These are phyloP conservation scores for Schrankia costaestrigalis DNA, from an alignment of 2,888 invertebrate species.

Conservation along the genomic window DNA sequence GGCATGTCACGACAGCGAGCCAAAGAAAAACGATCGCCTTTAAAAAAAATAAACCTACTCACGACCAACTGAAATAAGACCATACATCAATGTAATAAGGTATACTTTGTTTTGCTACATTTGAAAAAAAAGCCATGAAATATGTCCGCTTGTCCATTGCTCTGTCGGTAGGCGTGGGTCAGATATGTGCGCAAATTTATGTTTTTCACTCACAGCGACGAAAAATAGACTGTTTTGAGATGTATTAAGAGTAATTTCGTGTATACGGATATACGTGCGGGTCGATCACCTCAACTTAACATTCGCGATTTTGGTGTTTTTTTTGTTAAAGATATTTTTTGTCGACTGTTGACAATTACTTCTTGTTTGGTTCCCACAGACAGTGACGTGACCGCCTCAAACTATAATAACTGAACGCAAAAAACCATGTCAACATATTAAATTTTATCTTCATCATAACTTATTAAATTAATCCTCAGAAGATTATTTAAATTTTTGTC, in stretches of 20 bases:
- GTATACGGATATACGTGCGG: slow-evolving; percentile 31
- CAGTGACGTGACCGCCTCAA: slow-evolving; percentile 28
- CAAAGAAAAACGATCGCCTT: slow-evolving; percentile 64
- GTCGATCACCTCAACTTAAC: slow-evolving; percentile 59
- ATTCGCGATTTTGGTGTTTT: slow-evolving; percentile 50
- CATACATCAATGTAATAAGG: slow-evolving; percentile 47
- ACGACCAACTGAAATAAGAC: slow-evolving; percentile 38
- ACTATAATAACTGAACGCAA: slow-evolving; percentile 6
- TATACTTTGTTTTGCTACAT: slow-evolving; percentile 36
- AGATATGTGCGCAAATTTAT: slow-evolving; percentile 58
- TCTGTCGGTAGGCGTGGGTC: slow-evolving; percentile 73
- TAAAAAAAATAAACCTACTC: slow-evolving; percentile 40
- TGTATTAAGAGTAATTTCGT: slow-evolving; percentile 44
- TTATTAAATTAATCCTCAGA: no score
- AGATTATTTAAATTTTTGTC: no score
- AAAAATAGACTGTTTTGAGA: slow-evolving; percentile 49
- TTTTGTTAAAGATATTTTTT: slow-evolving; percentile 41
- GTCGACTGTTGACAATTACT: slow-evolving; percentile 55
- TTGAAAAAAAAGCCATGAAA: slow-evolving; percentile 61
- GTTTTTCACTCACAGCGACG: slow-evolving; percentile 39
- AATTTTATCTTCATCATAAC: no score
- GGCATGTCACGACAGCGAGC: slow-evolving; percentile 72
- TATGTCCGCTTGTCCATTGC: slow-evolving; percentile 70
- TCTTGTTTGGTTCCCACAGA: slow-evolving; percentile 50
- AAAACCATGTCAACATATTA: slow-evolving; percentile 21